Conservation (phyloP, 2,888 invertebrate species). For the Plebejus melissa region DNA sequence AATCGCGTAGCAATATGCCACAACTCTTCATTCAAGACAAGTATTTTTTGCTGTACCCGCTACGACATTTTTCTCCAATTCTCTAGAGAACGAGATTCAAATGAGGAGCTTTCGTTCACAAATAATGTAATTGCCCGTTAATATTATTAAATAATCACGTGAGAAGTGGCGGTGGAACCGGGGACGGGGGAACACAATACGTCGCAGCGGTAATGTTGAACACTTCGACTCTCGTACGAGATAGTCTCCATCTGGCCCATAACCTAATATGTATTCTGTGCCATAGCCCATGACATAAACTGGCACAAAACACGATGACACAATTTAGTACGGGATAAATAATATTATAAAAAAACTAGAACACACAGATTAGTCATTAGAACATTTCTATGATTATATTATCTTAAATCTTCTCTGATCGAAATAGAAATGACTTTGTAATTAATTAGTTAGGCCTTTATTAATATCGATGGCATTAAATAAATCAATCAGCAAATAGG, state of each 20-base stretch:
- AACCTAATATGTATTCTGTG: background rate
- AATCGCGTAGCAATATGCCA: background rate
- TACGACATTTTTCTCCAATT: background rate
- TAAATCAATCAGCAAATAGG: constrained; percentile 25
- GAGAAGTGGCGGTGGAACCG: constrained; percentile 37
- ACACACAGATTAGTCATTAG: background rate
- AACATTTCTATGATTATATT: background rate
- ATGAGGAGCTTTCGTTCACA: constrained; percentile 38
- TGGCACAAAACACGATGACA: background rate
- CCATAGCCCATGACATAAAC: too few relatives aligned
- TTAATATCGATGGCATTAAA: constrained; percentile 23
- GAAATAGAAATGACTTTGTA: background rate
- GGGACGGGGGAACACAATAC: constrained; percentile 35
- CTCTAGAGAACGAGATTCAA: constrained; percentile 39
- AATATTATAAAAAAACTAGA: too few relatives aligned
- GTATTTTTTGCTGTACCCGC: constrained; percentile 4
- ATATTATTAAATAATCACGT: constrained; percentile 38
- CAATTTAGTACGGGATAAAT: too few relatives aligned
- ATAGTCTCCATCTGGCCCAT: background rate
- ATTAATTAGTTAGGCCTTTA: constrained; percentile 42
- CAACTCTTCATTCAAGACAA: background rate
- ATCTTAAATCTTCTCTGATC: background rate
- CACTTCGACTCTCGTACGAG: background rate
- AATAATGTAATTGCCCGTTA: constrained; percentile 37
- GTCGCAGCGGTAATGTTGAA: constrained; percentile 16